A percentile compares a stretch with the other conserved stretches of the same genome.
phyloP scores from a whole-genome alignment of 2,113 vertebrate species.

The Grantiella picta region DNA sequence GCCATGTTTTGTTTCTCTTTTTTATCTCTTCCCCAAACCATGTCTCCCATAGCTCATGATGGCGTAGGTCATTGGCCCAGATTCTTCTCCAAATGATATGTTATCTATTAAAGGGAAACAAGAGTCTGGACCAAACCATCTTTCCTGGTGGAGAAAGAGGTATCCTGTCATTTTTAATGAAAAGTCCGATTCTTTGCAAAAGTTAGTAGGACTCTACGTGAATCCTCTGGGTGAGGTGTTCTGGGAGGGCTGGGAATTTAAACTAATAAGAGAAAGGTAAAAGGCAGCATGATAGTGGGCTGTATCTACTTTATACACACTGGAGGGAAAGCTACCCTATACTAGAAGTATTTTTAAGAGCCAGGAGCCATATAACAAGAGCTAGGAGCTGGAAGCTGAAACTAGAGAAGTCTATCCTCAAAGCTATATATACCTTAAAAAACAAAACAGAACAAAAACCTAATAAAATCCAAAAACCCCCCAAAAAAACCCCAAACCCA shows the following conservation, averaged over 20 bases:
- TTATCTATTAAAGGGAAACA: background rate
- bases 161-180: background rate
- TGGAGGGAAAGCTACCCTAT: background rate
- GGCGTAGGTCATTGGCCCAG: background rate
- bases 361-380: background rate
- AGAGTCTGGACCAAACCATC: background rate
- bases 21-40: background rate
- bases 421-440: background rate
- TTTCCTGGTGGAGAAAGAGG: background rate
- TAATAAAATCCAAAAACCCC: background rate
- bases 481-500: background rate
- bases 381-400: background rate
- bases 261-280: background rate
- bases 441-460: too few species aligned
- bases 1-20: background rate
- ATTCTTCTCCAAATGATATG: background rate
- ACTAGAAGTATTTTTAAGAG: background rate
- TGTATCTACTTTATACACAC: background rate
- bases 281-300: background rate
- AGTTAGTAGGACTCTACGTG: background rate
- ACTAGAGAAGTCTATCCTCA: background rate
- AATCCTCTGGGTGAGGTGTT: background rate
- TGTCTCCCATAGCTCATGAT: background rate
- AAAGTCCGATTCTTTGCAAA: background rate
- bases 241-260: background rate